Percentiles rank a stretch among this genome's conserved stretches.
Conservation (phyloP, 2,113 vertebrate species). For the Turdus rufiventris region DNA sequence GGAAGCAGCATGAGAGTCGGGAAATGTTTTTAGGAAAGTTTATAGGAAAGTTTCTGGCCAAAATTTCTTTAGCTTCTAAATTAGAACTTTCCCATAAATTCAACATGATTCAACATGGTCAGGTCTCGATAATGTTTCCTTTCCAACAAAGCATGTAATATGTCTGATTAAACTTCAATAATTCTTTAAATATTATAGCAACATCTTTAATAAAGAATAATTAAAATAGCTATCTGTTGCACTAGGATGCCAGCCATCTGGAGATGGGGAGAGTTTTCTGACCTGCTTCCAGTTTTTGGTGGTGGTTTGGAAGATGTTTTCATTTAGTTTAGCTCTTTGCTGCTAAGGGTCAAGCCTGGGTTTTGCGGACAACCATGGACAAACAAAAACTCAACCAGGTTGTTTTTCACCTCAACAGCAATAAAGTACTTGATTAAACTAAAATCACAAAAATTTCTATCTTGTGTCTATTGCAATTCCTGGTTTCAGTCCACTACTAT, state of each 20-base stretch:
- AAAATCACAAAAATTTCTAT: neutral
- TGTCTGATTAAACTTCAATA: neutral
- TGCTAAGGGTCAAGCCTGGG: neutral
- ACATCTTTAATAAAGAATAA: neutral
- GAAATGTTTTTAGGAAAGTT: neutral
- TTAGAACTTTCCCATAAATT: neutral
- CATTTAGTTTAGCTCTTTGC: neutral
- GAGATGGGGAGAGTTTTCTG: neutral
- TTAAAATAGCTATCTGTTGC: neutral
- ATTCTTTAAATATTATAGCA: neutral
- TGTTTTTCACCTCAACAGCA: neutral
- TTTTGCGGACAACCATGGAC: neutral
- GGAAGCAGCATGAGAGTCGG: neutral
- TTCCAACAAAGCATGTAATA: neutral
- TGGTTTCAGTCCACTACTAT: neutral
- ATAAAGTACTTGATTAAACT: neutral
- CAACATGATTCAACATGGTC: accelerated
- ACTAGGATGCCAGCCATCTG: neutral
- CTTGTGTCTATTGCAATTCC: neutral
- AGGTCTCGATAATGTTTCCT: neutral
- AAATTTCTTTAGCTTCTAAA: neutral
- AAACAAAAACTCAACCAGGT: neutral
- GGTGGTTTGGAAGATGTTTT: neutral
- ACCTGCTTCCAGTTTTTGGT: neutral
- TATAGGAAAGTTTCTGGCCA: neutral